Conservation (phyloP, 2,797 vertebrate genomes). For the Eospalax fontanierii region DNA sequence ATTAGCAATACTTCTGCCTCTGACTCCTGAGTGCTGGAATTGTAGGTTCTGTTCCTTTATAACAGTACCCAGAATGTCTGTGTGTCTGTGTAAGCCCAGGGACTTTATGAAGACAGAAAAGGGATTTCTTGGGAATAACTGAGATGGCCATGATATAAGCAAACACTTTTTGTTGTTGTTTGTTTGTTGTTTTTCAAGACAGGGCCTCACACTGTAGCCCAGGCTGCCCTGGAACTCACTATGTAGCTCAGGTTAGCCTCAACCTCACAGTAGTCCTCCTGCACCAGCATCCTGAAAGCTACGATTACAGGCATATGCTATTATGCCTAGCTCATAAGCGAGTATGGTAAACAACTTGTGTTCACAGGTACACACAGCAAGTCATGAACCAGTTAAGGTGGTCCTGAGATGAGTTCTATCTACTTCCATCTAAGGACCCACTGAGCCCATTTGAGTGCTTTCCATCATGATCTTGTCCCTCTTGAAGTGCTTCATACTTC, state of each 20-base stretch:
- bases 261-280: too few relatives aligned
- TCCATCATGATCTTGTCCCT: background rate
- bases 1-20: background rate
- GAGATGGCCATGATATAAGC: background rate
- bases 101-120: background rate
- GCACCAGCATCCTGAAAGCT: background rate
- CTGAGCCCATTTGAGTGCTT: background rate
- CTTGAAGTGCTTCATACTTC: background rate
- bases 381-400: background rate
- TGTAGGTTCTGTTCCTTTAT: background rate
- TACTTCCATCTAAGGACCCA: background rate
- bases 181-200: too few relatives aligned
- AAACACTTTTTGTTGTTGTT: background rate
- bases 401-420: background rate
- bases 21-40: background rate
- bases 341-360: background rate
- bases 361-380: background rate
- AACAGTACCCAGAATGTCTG: background rate
- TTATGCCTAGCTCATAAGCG: background rate
- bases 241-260: background rate
- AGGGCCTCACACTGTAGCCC: too few relatives aligned
- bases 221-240: too few relatives aligned
- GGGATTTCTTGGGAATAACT: background rate
- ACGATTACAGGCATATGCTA: background rate
- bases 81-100: background rate